Evolutionary conservation across 1,140 invertebrate genomes (phyloP), one percentile per base, ranked within the genome.

Genomic region (Drosophila persimilis): DNA sequence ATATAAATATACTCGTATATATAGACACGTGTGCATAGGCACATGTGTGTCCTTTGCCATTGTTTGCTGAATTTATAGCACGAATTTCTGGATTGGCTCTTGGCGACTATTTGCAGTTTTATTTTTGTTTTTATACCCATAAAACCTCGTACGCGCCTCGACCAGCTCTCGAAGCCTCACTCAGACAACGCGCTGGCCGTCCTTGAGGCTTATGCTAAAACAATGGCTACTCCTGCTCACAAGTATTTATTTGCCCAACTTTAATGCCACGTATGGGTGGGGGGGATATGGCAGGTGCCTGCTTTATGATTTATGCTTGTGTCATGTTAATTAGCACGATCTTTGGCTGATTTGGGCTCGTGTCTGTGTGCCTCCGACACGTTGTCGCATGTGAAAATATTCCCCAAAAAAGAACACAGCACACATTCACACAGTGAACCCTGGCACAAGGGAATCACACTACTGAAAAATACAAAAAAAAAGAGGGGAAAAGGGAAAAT

Each of bases 61-160:
- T 86, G 83, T 88, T 83, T 88, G 83, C 78, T 53, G 78, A 88
- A 86, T 86, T 86, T 86, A 86, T 86, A 83, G 83, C 83, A 76
- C 70, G 81, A 86, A 88, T 78, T 83, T 86, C 78, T 81, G 78
- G 83, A 86, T 86, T 86, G 81, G 81, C 83, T 88, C 78, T 75
- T 69, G 74, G 84, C 74, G 57, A 59, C 67, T 53, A 59, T 77
- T 73, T 80, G 70, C 78, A 67, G 73, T 88, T 78, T 88, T 83
- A 76, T 80, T 81, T 67, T 13, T 48, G 35, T 67, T 46, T 73
- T 73, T 63, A 73, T 72, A 44, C 53, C 70, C 70, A 73, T 66
- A 70, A 70, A 56, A 56, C 56, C n/a, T 13, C 26, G 24, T 9
- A 47, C 58, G 52, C 70, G 59, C 39, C 39, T 24, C 24, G 15